Percentiles rank a stretch among this genome's conserved stretches.
These are phyloP conservation scores for Agrochola circellaris DNA, from an alignment of 2,888 invertebrate genomes.

Conservation along the genomic window DNA sequence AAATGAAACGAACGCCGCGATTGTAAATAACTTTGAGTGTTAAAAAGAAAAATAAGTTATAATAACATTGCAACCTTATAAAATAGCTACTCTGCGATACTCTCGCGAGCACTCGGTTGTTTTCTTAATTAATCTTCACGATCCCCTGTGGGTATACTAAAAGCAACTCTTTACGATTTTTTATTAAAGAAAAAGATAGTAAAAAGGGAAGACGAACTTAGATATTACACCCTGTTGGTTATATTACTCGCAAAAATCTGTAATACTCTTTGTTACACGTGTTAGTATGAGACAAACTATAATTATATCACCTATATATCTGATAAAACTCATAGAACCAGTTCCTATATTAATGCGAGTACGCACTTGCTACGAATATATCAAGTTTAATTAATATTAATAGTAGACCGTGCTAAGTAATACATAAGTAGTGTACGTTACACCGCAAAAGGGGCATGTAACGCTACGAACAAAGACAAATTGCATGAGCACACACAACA, in stretches of 20 bases:
- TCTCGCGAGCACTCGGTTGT: conserved; percentile 53
- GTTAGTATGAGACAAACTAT: conserved; percentile 15
- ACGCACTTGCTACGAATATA: conserved; percentile 43
- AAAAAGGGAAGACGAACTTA: conserved; percentile 37
- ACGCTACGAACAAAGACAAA: conserved; percentile 54
- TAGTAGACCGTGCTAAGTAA: conserved; percentile 31
- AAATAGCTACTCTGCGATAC: conserved; percentile 52
- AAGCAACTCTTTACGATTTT: conserved; percentile 62
- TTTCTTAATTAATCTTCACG: conserved; percentile 62
- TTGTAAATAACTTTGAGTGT: conserved; percentile 61
- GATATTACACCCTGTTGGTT: conserved; percentile 25
- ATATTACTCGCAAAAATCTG: conserved; percentile 23
- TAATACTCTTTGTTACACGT: conserved; percentile 26
- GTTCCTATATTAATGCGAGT: conserved; percentile 36
- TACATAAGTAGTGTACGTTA: conserved; percentile 28
- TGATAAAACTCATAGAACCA: conserved; percentile 32
- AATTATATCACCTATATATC: conserved; percentile 32
- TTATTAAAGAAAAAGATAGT: conserved; percentile 46
- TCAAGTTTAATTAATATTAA: conserved; percentile 58
- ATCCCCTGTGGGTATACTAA: conserved; percentile 58
- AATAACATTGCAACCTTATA: conserved; percentile 59
- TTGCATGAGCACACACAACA: conserved; percentile 42
- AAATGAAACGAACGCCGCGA: conserved; percentile 51
- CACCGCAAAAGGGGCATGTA: conserved; percentile 26
- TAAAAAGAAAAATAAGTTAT: conserved; percentile 60